These are phyloP conservation scores for Calephelis perditalis DNA, from an alignment of 2,888 invertebrate species.

Conservation along the genomic window DNA sequence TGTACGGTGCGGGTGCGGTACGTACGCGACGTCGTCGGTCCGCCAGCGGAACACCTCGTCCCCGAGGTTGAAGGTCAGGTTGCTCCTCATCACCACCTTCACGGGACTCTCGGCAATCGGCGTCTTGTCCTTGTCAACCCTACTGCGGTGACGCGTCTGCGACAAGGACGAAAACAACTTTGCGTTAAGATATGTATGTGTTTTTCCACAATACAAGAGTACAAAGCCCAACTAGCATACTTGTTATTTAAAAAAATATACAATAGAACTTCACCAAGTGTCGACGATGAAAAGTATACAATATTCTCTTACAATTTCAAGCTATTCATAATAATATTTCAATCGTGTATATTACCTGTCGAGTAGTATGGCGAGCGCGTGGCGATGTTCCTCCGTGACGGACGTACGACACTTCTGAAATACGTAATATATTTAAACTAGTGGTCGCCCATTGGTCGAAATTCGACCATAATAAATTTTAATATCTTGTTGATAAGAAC, in stretches of 20 bases:
- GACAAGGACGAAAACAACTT: background rate
- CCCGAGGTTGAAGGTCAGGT: slow-evolving; percentile 62
- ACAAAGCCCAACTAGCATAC: no score
- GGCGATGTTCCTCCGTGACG: background rate
- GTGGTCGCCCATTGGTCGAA: no score
- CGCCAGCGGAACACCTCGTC: slow-evolving; percentile 56
- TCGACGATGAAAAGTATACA: no score
- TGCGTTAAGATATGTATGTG: no score
- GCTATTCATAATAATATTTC: no score
- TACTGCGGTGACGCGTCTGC: background rate
- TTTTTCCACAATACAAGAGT: no score
- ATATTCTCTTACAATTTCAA: no score
- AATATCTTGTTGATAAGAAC: no score
- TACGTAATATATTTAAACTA: no score
- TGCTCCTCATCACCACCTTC: slow-evolving; percentile 55
- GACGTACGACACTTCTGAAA: slow-evolving; percentile 12
- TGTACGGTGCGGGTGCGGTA: slow-evolving; percentile 3
- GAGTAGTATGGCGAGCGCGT: background rate
- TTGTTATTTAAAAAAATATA: no score
- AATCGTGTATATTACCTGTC: background rate
- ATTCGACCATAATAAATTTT: no score
- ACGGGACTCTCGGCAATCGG: slow-evolving; percentile 34
- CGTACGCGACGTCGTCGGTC: slow-evolving; percentile 43
- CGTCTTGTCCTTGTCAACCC: background rate
- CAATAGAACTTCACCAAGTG: no score